Base-by-base conservation (phyloP, 1,140 invertebrate species). In the Galleria mellonella region DNA sequence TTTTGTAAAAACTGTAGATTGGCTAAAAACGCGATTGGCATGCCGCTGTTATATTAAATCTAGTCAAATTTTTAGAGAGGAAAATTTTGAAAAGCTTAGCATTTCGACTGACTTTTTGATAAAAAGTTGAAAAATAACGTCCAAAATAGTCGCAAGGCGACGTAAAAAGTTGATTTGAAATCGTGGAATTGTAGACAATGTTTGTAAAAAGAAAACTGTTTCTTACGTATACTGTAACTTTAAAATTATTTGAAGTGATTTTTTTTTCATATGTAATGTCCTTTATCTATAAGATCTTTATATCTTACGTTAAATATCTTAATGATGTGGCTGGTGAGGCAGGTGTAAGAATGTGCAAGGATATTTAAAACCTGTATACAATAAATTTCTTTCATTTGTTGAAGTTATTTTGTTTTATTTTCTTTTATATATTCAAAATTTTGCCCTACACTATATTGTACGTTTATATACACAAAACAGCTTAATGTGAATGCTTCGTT, bases 381-480 rank as follows among this genome's bases (percentile, higher is more conserved):
- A 85, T 85, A 85, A 83, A 85, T 83, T 85, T 83, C 82, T 83
- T 85, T 85, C 82, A 85, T 85, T 85, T 85, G 82, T 85, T 85
- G 82, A 85, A 62, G 47, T 65, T 62, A n/a, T n/a, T 69, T 62
- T 77, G 73, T 74, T 83, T 83, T 82, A 60, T 78, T 84, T 82
- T 77, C 12, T 31, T 17, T 3, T 10, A 23, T 37, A 35, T 14
- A 2, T 35, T 14, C 2, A 35, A 35, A 4, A 35, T n/a, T 9
- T 8, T 35, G 1, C n/a, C 9, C 30, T 31, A 4, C 4, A 49
- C 32, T n/a, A 31, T 3, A 17, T n/a, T n/a, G 31, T 17, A 36
- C 12, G 14, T 9, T 17, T 9, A 14, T 43, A 43, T 5, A 0
- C 17, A 9, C n/a, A 6, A 14, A 28, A 33, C 11, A 29, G 11